phyloP scores from a whole-genome alignment of 2,113 vertebrate genomes.

The Salvelinus sp. region DNA sequence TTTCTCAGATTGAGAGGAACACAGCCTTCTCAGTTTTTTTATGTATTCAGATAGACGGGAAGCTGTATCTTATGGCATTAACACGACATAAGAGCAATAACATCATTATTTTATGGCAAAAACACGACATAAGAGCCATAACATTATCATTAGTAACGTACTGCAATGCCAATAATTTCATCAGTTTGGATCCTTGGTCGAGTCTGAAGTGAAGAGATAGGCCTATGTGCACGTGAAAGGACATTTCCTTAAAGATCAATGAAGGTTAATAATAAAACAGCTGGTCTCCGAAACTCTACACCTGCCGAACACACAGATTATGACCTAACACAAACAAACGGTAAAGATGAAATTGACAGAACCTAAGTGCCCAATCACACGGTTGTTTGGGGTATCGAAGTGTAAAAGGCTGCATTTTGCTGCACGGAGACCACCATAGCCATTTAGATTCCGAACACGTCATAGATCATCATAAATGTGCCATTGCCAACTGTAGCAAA shows the following conservation, averaged over 20 bases:
- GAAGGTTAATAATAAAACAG: too few relatives aligned
- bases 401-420: constrained; percentile 3
- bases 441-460: neutral
- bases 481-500: constrained; percentile 28
- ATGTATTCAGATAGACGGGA: neutral
- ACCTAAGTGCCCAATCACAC: too few relatives aligned
- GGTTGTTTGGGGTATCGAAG: neutral
- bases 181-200: too few relatives aligned
- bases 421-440: neutral
- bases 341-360: too few relatives aligned
- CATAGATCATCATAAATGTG: neutral
- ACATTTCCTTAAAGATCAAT: too few relatives aligned
- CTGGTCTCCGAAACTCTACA: too few relatives aligned
- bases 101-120: neutral
- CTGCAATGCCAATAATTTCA: too few relatives aligned
- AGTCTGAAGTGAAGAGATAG: too few relatives aligned
- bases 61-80: neutral
- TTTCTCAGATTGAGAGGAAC: neutral
- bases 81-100: neutral
- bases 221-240: too few relatives aligned
- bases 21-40: constrained; percentile 3
- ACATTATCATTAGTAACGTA: too few relatives aligned
- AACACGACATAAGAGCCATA: neutral
- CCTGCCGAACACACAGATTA: too few relatives aligned
- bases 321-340: too few relatives aligned